Conservation (phyloP, 2,113 vertebrate genomes). For the Bambusicola thoracicus region DNA sequence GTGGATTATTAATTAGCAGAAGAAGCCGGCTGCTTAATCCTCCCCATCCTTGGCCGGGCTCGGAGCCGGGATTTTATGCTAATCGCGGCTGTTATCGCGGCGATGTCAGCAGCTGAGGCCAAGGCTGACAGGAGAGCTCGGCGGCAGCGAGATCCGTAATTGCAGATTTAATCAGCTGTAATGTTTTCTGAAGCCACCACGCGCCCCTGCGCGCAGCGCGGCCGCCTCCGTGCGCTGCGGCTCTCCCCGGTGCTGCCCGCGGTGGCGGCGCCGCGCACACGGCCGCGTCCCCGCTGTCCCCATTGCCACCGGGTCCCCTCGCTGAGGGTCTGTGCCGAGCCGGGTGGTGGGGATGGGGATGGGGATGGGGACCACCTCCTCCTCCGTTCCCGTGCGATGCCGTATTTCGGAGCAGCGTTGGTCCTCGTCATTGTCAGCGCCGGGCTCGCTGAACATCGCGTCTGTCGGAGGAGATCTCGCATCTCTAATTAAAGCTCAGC, state of each 20-base stretch:
- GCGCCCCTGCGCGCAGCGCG: neutral
- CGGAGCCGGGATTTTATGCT: neutral
- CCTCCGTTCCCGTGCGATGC: neutral
- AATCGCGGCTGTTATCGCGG: neutral
- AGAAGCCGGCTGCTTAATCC: neutral
- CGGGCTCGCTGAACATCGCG: neutral
- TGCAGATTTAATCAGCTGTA: neutral
- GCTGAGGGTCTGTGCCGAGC: accelerated
- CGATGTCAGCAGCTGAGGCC: neutral
- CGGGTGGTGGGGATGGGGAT: neutral
- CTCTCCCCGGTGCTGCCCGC: neutral
- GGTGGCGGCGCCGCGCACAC: accelerated
- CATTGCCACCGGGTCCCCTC: neutral
- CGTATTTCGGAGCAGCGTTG: accelerated
- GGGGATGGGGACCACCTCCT: neutral
- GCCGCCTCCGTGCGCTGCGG: accelerated
- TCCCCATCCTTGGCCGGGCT: neutral
- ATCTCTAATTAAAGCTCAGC: conserved; percentile 47
- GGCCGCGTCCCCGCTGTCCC: neutral
- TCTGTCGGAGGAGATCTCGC: conserved; percentile 8
- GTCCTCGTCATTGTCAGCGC: neutral
- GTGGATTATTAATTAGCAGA: conserved; percentile 57
- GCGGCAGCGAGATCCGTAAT: neutral
- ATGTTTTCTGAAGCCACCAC: neutral
- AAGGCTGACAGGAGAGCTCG: neutral